A percentile compares a stretch with the other conserved stretches of the same genome.
phyloP scores from a whole-genome alignment of 1,140 invertebrate genomes.

The Musca vetustissima region DNA sequence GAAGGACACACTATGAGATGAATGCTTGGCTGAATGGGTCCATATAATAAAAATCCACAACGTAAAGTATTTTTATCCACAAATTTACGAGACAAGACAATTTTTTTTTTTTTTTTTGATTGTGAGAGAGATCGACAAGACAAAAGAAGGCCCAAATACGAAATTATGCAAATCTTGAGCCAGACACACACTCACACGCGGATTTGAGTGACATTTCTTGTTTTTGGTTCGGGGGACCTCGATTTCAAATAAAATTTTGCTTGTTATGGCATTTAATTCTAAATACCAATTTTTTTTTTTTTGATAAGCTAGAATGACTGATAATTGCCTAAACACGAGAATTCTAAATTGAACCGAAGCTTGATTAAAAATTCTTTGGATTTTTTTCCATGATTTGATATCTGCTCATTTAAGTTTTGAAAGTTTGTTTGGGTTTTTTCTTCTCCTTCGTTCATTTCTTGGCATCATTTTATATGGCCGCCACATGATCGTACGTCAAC shows the following conservation, averaged over 20 bases:
- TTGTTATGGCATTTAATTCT: no score
- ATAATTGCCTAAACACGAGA: no score
- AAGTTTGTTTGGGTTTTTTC: slow-evolving; percentile 10
- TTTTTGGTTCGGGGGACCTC: no score
- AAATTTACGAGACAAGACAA: slow-evolving; percentile 17
- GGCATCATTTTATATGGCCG: slow-evolving; percentile 18
- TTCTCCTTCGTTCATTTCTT: no score
- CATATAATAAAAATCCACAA: neutral
- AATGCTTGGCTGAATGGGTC: no score
- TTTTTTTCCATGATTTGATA: neutral
- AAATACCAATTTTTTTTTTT: no score
- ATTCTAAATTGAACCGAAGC: no score
- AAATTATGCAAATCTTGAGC: slow-evolving; percentile 20
- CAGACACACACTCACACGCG: neutral
- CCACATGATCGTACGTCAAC: slow-evolving; percentile 24
- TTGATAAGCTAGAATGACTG: no score
- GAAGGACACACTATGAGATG: neutral
- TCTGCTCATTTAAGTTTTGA: neutral
- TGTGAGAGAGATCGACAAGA: slow-evolving; percentile 24
- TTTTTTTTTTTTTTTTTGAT: no score
- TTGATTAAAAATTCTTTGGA: slow-evolving; percentile 14
- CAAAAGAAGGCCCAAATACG: neutral
- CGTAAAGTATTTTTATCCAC: neutral
- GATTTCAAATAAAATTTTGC: no score
- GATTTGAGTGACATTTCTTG: neutral